phyloP scores from a whole-genome alignment of 64 coral and sea anemone species.

The Catalaphyllia jardinei region DNA sequence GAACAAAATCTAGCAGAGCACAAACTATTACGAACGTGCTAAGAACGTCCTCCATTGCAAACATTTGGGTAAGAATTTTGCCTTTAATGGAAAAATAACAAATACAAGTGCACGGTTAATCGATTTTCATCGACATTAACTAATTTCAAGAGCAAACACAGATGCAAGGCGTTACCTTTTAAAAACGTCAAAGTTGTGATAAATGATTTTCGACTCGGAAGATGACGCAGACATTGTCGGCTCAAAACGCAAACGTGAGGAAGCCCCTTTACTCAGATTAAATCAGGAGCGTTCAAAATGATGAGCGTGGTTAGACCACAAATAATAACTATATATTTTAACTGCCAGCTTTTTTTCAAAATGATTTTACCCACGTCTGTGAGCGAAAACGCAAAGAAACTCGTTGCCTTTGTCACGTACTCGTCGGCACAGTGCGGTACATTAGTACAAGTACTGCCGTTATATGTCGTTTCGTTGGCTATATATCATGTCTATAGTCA shows the following conservation, averaged over 20 bases:
- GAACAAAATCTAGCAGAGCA: too few species aligned
- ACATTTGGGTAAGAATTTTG: too few species aligned
- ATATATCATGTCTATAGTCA: too few species aligned
- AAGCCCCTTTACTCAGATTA: not conserved
- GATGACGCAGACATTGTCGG: not conserved
- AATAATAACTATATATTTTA: not conserved
- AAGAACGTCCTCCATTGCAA: too few species aligned
- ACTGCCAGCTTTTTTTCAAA: not conserved
- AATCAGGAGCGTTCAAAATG: not conserved
- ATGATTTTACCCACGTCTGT: not conserved
- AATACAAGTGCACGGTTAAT: too few species aligned
- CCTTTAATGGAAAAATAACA: too few species aligned
- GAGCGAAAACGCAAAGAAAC: too few species aligned
- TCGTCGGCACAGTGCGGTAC: too few species aligned
- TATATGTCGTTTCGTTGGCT: too few species aligned
- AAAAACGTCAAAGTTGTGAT: not conserved
- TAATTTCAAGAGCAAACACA: not conserved
- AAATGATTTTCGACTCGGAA: not conserved
- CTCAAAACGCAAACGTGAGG: not conserved
- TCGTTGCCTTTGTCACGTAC: too few species aligned
- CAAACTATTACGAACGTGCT: too few species aligned
- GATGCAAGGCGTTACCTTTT: not conserved
- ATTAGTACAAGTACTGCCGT: too few species aligned
- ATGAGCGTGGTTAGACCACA: slow-evolving; percentile 6
- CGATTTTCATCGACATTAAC: not conserved